Base-by-base conservation (phyloP, 1,140 invertebrate genomes). In the Drosophila quadrilineata region DNA sequence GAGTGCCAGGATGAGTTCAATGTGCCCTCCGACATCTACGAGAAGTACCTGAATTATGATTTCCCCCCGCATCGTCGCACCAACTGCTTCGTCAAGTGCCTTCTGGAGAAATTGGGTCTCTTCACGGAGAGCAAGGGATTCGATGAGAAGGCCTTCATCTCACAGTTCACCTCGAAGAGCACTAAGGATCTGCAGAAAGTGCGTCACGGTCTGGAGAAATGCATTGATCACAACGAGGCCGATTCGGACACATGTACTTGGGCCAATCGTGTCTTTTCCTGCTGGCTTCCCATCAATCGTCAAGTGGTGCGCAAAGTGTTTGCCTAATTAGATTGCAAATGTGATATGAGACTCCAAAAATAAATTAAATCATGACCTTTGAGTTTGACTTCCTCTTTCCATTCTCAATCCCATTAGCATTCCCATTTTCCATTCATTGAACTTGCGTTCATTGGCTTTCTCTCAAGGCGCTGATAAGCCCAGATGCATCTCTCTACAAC, bases 211-310 rank as follows among this genome's bases (percentile, higher is more conserved):
- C 63, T 88, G 48, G 87, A 88, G 66, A 88, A 88, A 52, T 88
- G 87, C 58, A 72, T 88, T 19, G 87, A 88, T 49, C 82, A 88
- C 65, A 88, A 88, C 28, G 87, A 88, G 53, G 75, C 75, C 9
- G 87, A 88, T 43, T 82, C 87, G 1, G 75, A 85, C 22, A 12
- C 43, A 3, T 88, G 87, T 66, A 82, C 75, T 28, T 88, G 79
- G 72, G 87, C 87, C 6, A 65, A 87, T 35, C 82, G 87, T 3
- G 87, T 88, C 22, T 88, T 87, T 54, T 87, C 87, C 46, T 88
- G 87, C 65, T 88, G 87, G 87, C 60, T 88, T 28, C 72, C 77
- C 33, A 88, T 88, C 33, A 88, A 88, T 43, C 77, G 87, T 5
- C 87, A 84, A 36, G 63, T 87, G 28, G 68, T 88, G 3, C 87